A percentile compares a stretch with the other conserved stretches of the same genome.
Conservation (phyloP, 2,888 invertebrate species). For the Tyria jacobaeae region DNA sequence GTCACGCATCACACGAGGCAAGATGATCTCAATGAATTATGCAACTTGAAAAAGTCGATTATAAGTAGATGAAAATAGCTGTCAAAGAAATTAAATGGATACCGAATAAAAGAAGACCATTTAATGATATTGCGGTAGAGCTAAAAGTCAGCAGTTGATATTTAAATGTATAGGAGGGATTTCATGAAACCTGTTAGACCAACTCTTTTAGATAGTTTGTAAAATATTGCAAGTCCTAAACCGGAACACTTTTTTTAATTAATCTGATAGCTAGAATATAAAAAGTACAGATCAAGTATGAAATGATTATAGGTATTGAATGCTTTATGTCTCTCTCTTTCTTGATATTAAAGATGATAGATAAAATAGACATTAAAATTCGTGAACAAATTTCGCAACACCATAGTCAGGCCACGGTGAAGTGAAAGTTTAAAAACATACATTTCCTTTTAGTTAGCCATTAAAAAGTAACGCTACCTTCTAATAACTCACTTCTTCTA, state of each 20-base stretch:
- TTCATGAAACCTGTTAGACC: conserved; percentile 58
- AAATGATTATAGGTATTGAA: conserved; percentile 25
- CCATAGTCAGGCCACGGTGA: conserved; percentile 59
- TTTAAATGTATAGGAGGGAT: conserved; percentile 54
- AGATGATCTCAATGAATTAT: conserved; percentile 8
- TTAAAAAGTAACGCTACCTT: conserved; percentile 50
- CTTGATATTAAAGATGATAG: conserved; percentile 30
- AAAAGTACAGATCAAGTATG: conserved; percentile 19
- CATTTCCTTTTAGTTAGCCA: conserved; percentile 66
- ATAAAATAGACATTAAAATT: conserved; percentile 44
- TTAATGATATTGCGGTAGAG: conserved; percentile 34
- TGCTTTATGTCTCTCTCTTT: conserved; percentile 22
- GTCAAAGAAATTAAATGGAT: conserved; percentile 9
- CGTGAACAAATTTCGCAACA: conserved; percentile 71
- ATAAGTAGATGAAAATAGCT: not conserved
- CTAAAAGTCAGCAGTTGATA: conserved; percentile 64
- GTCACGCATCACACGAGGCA: conserved; percentile 1
- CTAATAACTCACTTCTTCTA: conserved; percentile 29
- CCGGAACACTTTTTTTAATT: conserved; percentile 25
- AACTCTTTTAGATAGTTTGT: conserved; percentile 39
- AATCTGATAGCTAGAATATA: conserved; percentile 18
- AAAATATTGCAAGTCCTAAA: conserved; percentile 29
- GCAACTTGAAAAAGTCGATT: conserved; percentile 1
- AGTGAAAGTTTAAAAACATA: conserved; percentile 78
- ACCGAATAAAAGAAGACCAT: conserved; percentile 24